phyloP scores from a whole-genome alignment of 2,888 invertebrate genomes.

The Ectropis crepuscularia region DNA sequence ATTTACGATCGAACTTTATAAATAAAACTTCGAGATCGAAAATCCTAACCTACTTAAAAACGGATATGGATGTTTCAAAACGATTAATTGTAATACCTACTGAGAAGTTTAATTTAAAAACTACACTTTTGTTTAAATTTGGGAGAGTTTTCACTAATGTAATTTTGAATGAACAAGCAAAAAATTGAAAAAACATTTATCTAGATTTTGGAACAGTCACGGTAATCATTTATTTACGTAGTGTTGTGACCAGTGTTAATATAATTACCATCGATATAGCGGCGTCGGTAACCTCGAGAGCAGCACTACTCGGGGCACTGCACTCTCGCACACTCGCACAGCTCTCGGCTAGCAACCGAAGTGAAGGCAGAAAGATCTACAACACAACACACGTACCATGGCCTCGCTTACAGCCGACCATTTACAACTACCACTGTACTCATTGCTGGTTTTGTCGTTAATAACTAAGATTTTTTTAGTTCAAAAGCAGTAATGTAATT shows the following conservation, averaged over 20 bases:
- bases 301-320: conserved; percentile 65
- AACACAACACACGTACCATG: conserved; percentile 47
- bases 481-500: conserved; percentile 45
- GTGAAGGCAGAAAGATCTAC: conserved; percentile 79
- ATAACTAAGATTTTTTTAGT: no score
- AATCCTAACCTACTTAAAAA: not conserved
- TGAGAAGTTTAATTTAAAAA: no score
- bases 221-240: no score
- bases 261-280: conserved; percentile 41
- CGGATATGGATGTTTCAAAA: no score
- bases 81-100: no score
- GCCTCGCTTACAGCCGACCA: conserved; percentile 44
- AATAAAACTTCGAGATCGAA: not conserved
- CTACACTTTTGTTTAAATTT: no score
- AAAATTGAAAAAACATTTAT: no score
- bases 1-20: conserved; percentile 7
- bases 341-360: conserved; percentile 73
- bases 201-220: no score
- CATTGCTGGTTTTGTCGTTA: conserved; percentile 47
- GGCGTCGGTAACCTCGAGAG: conserved; percentile 43
- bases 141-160: no score
- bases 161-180: no score
- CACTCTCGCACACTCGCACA: conserved; percentile 71
- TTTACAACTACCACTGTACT: conserved; percentile 27
- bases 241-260: conserved; percentile 1